phyloP scores from a whole-genome alignment of 1,140 invertebrate genomes.

The Trachymyrmex cornetzi region DNA sequence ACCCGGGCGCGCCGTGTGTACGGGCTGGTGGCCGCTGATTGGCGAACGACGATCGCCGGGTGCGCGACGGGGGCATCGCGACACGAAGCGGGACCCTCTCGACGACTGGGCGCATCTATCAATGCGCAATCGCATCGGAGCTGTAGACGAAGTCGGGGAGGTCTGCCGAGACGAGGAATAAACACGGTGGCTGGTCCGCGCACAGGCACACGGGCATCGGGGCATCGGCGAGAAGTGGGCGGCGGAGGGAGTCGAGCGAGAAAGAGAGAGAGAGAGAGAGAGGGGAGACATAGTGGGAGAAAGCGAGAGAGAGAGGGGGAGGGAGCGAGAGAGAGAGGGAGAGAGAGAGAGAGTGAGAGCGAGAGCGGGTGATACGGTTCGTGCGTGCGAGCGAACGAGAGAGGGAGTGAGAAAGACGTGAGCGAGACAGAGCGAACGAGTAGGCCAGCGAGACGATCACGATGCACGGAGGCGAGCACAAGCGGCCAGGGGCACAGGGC shows the following conservation, averaged over 20 bases:
- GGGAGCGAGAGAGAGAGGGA: constrained; percentile 17
- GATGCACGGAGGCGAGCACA: constrained; percentile 85
- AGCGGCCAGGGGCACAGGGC: constrained; percentile 84
- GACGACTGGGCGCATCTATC: constrained; percentile 78
- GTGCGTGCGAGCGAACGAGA: background rate
- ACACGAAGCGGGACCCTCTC: constrained; percentile 75
- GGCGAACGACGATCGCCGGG: constrained; percentile 56
- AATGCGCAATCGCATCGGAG: constrained; percentile 85
- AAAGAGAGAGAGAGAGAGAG: constrained; percentile 11
- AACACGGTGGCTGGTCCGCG: constrained; percentile 81
- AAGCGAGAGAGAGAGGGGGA: constrained; percentile 15
- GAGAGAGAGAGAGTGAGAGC: constrained; percentile 8
- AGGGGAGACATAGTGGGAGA: constrained; percentile 35
- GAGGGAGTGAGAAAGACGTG: constrained; percentile 55
- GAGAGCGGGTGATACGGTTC: constrained; percentile 21
- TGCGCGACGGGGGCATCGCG: constrained; percentile 64
- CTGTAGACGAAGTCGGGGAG: constrained; percentile 79
- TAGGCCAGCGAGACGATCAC: constrained; percentile 83
- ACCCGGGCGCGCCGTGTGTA: constrained; percentile 62
- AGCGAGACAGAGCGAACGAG: constrained; percentile 72
- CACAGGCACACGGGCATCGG: constrained; percentile 58
- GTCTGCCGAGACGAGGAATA: constrained; percentile 79
- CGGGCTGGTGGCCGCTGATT: constrained; percentile 65
- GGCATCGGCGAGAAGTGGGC: constrained; percentile 70
- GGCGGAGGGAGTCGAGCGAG: constrained; percentile 54